Base-by-base conservation (phyloP, 2,888 invertebrate species). In the Plagiodera versicolora region DNA sequence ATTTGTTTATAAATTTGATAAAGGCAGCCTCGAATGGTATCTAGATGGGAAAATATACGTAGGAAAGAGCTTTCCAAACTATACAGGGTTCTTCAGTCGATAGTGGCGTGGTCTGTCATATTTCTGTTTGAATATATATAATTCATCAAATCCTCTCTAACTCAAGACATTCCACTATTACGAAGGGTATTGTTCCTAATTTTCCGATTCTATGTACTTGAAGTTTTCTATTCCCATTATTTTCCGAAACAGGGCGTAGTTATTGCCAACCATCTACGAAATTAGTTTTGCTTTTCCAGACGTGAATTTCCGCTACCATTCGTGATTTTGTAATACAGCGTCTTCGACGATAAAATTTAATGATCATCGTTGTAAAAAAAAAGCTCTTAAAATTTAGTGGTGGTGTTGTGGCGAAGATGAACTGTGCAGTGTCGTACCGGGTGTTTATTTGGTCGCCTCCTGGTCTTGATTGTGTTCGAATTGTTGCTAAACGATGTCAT, bases 301-400 rank as follows among this genome's bases (percentile, higher is more conserved):
- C 39, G 11, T 4, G 39, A 39, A 39, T 39, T 39, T 39, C 39
- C 39, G 39, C 39, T 39, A 39, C 39, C 39, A 39, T 30, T 57
- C 53, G 48, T 44, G 30, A 56, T 51, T 28, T 39, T 51, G 67
- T 67, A 68, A 70, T 64, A 65, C 45, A 24, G 67, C 65, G 66
- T 63, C 65, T 67, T 66, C 56, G 52, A 63, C 63, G 65, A 63
- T 63, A 65, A 62, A 63, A 65, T 66, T 69, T 66, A 61, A 64
- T 45, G 63, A 68, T 66, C 67, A 67, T 60, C 63, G 59, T 67
- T 44, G 65, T 58, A 60, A 60, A 63, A 59, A n/a, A n/a, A 57
- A 63, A 28, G 53, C 30, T 57, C 67, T 70, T 67, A 71, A 67
- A 71, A 20, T 67, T 69, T 58, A 67, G 68, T 70, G 70, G 45